Evolutionary conservation across 2,797 vertebrate species (phyloP), one percentile per base, ranked within the genome.

Genomic region (Mormyrops attenuatus): DNA sequence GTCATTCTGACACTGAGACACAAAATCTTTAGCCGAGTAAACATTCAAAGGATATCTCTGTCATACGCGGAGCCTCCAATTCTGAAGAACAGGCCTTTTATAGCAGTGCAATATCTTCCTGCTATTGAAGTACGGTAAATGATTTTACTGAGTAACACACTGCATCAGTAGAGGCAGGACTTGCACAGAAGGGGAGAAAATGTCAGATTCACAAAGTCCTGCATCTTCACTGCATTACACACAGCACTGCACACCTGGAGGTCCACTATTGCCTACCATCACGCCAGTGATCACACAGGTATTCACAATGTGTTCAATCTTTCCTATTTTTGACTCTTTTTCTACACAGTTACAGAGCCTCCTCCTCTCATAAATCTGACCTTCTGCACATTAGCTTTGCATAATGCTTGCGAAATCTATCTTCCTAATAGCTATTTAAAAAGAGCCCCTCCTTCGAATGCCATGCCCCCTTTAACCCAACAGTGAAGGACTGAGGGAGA

Each of bases 1-100:
- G 90, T 90, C 82, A 90, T 30, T 52, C 41, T 63, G 34, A 34
- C 90, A 80, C 60, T n/a, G 63, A 87, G 63, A 82, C 88, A 80
- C 34, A 77, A 87, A 90, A 90, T 86, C 50, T 87, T 89, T 86
- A 87, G 34, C 26, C 15, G 34, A 20, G 44, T 53, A 77, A 77
- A 53, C 30, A 90, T 66, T 34, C 84, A 57, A 90, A 55, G 57
- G 85, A 86, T 38, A 55, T 52, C 41, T 85, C 63, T 77, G 50
- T 87, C 22, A 22, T 5, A 60, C 38, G 9, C 7, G 20, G 49
- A 30, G 3, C 66, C 66, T 77, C n/a, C 73, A 49, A 49, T 63
- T 88, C 26, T 38, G 69, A 90, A 49, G 50, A 52, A 73, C n/a
- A 20, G 26, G 7, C 20, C 34, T 41, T 52, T 57, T 26, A 55